A percentile compares a stretch with the other conserved stretches of the same genome.
These are phyloP conservation scores for Hypsopygia costalis DNA, from an alignment of 2,888 invertebrate genomes.

Conservation along the genomic window DNA sequence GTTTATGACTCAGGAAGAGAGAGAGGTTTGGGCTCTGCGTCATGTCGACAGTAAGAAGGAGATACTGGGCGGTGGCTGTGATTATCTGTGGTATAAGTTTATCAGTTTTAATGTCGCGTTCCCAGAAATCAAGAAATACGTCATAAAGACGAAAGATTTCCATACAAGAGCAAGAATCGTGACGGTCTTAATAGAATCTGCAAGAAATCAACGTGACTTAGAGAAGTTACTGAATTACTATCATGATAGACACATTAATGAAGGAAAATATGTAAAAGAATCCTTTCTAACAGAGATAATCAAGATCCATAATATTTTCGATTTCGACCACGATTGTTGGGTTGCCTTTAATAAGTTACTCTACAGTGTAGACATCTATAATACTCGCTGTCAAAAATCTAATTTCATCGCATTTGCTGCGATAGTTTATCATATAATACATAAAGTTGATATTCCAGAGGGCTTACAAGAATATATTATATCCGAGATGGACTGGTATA, in stretches of 20 bases:
- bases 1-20: conserved; percentile 38
- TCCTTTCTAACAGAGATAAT: conserved; percentile 35
- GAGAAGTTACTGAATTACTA: conserved; percentile 42
- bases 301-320: conserved; percentile 32
- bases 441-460: conserved; percentile 32
- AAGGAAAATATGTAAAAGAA: conserved; percentile 29
- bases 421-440: conserved; percentile 38
- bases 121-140: conserved; percentile 33
- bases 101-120: conserved; percentile 43
- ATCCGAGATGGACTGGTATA: conserved; percentile 11
- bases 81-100: conserved; percentile 47
- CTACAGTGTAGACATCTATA: conserved; percentile 39
- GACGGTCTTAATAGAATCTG: conserved; percentile 32
- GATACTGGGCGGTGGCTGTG: conserved; percentile 31
- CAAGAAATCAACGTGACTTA: conserved; percentile 36
- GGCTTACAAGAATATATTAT: conserved; percentile 21
- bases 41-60: conserved; percentile 38
- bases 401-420: conserved; percentile 24
- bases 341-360: conserved; percentile 41
- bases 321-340: conserved; percentile 47
- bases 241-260: conserved; percentile 47
- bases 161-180: conserved; percentile 33
- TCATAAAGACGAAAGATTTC: conserved; percentile 29
- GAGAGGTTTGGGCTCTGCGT: conserved; percentile 44
- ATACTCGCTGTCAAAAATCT: conserved; percentile 12